These are phyloP conservation scores for Epinephelus malabaricus DNA, from an alignment of 2,797 vertebrate species.

Conservation along the genomic window DNA sequence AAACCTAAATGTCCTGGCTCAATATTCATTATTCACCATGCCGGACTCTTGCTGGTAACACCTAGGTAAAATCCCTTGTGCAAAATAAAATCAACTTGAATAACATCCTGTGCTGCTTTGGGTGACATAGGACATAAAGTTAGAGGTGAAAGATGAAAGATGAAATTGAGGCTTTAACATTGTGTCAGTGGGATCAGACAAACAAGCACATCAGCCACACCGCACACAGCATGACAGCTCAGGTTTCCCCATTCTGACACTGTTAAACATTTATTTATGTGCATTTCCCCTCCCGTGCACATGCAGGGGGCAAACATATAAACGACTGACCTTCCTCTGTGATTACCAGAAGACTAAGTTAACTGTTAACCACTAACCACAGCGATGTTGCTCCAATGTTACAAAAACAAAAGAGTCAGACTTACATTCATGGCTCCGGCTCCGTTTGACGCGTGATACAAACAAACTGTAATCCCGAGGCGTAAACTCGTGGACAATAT, in stretches of 20 bases:
- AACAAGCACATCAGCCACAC: conserved; percentile 72
- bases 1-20: conserved; percentile 64
- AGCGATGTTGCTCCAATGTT: conserved; percentile 69
- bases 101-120: neutral
- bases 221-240: conserved; percentile 81
- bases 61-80: conserved; percentile 25
- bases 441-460: conserved; percentile 50
- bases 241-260: conserved; percentile 33
- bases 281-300: neutral
- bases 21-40: conserved; percentile 67
- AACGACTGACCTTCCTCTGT: neutral
- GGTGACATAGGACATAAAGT: conserved; percentile 37
- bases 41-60: conserved; percentile 50
- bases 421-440: conserved; percentile 84
- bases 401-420: conserved; percentile 87
- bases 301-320: neutral
- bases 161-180: conserved; percentile 46
- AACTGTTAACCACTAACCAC: conserved; percentile 56
- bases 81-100: conserved; percentile 14
- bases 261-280: conserved; percentile 36
- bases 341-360: conserved; percentile 61
- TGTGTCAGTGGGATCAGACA: conserved; percentile 58
- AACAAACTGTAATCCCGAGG: conserved; percentile 65
- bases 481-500: conserved; percentile 25
- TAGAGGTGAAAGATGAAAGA: conserved; percentile 33